phyloP scores from a whole-genome alignment of 2,113 vertebrate species.

The Trematomus loennbergii region DNA sequence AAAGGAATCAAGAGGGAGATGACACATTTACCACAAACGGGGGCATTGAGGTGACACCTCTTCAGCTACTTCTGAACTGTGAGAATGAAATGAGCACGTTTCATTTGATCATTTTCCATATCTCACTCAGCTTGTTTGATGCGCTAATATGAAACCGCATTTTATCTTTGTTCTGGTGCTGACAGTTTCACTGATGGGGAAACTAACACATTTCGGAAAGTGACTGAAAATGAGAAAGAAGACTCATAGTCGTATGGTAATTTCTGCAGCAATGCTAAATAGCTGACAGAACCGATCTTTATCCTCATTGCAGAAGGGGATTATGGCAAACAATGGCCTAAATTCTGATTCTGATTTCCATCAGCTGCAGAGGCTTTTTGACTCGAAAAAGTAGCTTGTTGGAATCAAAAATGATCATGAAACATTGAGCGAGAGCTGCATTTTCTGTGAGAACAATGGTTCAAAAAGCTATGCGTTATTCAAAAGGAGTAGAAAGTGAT shows the following conservation, averaged over 20 bases:
- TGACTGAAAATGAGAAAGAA: background rate
- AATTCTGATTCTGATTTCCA: background rate
- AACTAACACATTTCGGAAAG: slow-evolving; percentile 22
- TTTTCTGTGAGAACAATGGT: background rate
- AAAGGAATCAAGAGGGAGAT: slow-evolving; percentile 5
- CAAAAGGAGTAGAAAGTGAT: background rate
- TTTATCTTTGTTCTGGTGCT: slow-evolving; percentile 8
- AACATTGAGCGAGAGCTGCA: background rate
- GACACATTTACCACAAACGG: slow-evolving; percentile 35
- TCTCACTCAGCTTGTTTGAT: slow-evolving; percentile 15
- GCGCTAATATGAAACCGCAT: slow-evolving; percentile 28
- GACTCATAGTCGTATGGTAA: background rate
- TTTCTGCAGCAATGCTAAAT: slow-evolving; percentile 4
- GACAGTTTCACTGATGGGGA: slow-evolving; percentile 26
- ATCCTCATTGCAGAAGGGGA: background rate
- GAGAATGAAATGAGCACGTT: slow-evolving; percentile 45
- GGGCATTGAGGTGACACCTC: slow-evolving; percentile 8
- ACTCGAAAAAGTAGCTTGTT: background rate
- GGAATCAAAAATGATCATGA: background rate
- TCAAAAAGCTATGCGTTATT: background rate
- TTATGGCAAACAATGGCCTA: background rate
- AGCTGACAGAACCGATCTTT: background rate
- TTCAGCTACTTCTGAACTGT: slow-evolving; percentile 20
- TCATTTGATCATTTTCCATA: slow-evolving; percentile 32
- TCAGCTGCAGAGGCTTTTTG: background rate